Evolutionary conservation across 2,113 vertebrate species (phyloP), one percentile per base, ranked within the genome.

Genomic region (Clarias magur): DNA sequence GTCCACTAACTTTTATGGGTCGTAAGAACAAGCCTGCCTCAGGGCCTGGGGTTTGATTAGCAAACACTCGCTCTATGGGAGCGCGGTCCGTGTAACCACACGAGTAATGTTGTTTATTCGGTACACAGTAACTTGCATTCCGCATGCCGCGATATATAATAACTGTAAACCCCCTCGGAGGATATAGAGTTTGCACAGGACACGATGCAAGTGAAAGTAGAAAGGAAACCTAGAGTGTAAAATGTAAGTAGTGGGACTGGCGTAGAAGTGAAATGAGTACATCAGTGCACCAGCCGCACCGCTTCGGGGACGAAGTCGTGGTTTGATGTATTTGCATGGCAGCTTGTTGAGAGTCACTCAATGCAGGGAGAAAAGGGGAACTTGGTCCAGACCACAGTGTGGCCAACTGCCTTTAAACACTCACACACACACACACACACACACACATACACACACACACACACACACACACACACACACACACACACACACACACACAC

Each of bases 1-100:
- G 75, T 88, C 89, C 89, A 90, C 85, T 90, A 88, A 88, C 70
- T 88, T 90, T 90, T 90, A 90, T 88, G 82, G 85, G 84, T 85
- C 65, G 68, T 90, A 85, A 84, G 83, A 88, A 88, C 87, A 83
- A 80, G 76, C 42, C 87, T 63, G 89, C 85, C 89, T 75, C 57
- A 21, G 67, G 62, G 87, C 67, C 68, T 88, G n/a, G 11, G 79
- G 81, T 90, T 90, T 90, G 87, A 84, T 86, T 90, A 86, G 84
- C 73, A 86, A 88, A 88, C 87, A 86, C 70, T 88, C 38, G 23
- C 30, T 90, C 75, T 83, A 88, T 84, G 72, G 87, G 85, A 86
- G 57, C 85, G 48, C 38, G 59, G 68, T 87, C 85, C 73, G 82
- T 73, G 67, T 85, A 85, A 89, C 80, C 67, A 87, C 34, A 75